phyloP scores from a whole-genome alignment of 2,888 invertebrate genomes.

The Drosophila incognita region DNA sequence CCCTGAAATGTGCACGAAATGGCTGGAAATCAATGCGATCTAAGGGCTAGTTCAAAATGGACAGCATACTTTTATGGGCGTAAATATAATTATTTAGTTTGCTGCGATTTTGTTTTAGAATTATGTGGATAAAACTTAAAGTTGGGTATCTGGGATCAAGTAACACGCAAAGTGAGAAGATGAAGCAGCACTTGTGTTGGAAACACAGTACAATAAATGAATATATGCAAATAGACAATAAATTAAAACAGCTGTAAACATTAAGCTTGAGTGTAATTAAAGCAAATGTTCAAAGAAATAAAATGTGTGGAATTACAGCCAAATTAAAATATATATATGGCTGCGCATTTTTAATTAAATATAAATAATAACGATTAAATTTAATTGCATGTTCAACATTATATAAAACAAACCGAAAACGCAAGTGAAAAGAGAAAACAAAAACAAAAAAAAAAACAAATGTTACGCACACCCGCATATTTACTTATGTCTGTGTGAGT shows the following conservation, averaged over 20 bases:
- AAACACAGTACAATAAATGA: background rate
- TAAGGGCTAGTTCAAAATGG: background rate
- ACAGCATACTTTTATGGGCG: conserved; percentile 20
- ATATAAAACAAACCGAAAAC: conserved; percentile 9
- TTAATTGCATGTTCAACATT: conserved; percentile 53
- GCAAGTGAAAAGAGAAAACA: conserved; percentile 8
- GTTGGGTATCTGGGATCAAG: background rate
- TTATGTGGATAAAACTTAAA: background rate
- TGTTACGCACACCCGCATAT: conserved; percentile 2
- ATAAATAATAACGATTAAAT: conserved; percentile 46
- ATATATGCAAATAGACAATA: background rate
- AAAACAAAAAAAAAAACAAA: conserved; percentile 1
- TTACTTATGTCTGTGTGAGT: background rate
- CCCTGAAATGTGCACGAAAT: background rate
- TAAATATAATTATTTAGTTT: background rate
- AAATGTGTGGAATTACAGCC: conserved; percentile 4
- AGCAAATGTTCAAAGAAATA: conserved; percentile 21
- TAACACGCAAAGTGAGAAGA: background rate
- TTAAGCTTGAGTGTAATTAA: conserved; percentile 4
- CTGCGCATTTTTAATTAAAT: conserved; percentile 64
- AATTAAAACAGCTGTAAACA: background rate
- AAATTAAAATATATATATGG: conserved; percentile 37
- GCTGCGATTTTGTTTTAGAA: background rate
- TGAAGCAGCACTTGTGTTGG: background rate
- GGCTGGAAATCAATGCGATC: background rate